A percentile compares a stretch with the other conserved stretches of the same genome.
phyloP scores from a whole-genome alignment of 2,113 vertebrate genomes.

The Machaerirhynchus nigripectus region DNA sequence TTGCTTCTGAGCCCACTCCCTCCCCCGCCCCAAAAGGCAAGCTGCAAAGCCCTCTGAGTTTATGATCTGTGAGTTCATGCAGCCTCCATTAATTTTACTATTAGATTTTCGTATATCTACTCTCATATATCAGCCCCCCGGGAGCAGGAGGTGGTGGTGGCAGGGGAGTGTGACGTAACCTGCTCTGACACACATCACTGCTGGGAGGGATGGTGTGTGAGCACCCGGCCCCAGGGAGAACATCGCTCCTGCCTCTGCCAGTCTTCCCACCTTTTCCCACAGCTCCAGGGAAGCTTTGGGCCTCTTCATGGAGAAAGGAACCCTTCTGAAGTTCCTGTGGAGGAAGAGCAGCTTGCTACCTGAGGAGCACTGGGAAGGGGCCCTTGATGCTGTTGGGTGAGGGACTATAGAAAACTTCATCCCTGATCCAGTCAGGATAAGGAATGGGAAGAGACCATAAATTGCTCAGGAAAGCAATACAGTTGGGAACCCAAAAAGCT shows the following conservation, averaged over 20 bases:
- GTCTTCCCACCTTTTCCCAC: not conserved
- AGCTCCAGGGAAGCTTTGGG: not conserved
- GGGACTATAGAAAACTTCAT: not conserved
- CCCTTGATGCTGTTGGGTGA: not conserved
- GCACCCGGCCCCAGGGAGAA: rapidly evolving
- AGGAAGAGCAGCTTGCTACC: not conserved
- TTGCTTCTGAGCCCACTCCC: not conserved
- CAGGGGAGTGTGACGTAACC: not conserved
- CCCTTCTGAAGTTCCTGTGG: not conserved
- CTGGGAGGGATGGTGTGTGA: not conserved
- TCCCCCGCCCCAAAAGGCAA: not conserved
- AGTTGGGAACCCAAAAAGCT: not conserved
- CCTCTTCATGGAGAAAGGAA: not conserved
- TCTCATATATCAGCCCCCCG: not conserved
- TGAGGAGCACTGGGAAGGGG: not conserved
- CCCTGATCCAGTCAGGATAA: not conserved
- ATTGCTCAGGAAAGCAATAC: not conserved
- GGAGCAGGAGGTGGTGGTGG: not conserved
- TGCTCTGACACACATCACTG: not conserved
- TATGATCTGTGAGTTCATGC: conserved; percentile 46
- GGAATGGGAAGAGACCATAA: not conserved
- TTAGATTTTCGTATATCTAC: conserved; percentile 16
- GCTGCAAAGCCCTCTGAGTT: conserved; percentile 30
- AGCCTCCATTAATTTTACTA: conserved; percentile 46
- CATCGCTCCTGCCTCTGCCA: not conserved